Conservation (phyloP, 2,797 vertebrate species). For the Pseudochirops corinnae region DNA sequence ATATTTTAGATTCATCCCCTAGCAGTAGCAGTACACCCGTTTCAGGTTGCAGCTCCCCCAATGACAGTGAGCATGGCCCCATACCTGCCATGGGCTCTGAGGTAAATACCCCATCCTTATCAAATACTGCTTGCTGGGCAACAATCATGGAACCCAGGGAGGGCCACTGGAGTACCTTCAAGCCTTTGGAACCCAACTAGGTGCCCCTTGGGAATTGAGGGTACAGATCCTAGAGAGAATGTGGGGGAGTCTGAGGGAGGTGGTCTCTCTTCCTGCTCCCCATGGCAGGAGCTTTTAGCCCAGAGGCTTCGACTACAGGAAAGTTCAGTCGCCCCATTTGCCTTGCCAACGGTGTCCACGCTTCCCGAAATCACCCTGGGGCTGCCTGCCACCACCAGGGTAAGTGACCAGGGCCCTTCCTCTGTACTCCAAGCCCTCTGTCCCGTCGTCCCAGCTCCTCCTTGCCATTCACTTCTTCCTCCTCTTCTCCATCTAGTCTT, state of each 20-base stretch:
- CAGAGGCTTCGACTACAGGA: conserved; percentile 88
- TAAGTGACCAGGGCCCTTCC: conserved; percentile 80
- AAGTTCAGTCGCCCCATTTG: conserved; percentile 91
- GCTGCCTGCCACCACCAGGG: conserved; percentile 91
- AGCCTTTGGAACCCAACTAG: not conserved
- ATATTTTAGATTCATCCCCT: conserved; percentile 92
- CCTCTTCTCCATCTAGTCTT: not conserved
- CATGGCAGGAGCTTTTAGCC: conserved; percentile 76
- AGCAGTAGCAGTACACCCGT: conserved; percentile 94
- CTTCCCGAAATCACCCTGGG: conserved; percentile 95
- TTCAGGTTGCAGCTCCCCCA: conserved; percentile 92
- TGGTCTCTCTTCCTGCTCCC: conserved; percentile 61
- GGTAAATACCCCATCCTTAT: conserved; percentile 83
- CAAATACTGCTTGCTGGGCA: not conserved
- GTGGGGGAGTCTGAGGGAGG: conserved; percentile 26
- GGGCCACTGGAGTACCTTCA: not conserved
- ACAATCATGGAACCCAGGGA: not conserved
- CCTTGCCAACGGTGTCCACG: conserved; percentile 86
- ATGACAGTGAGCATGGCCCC: conserved; percentile 89
- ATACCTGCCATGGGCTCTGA: conserved; percentile 86
- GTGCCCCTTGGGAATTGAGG: conserved; percentile 38
- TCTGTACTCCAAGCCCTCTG: not conserved
- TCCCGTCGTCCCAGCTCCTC: not conserved
- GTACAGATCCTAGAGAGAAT: accelerated
- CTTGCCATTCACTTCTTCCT: not conserved